Evolutionary conservation across 2,113 vertebrate genomes (phyloP).

Genomic region (Athene noctua): DNA sequence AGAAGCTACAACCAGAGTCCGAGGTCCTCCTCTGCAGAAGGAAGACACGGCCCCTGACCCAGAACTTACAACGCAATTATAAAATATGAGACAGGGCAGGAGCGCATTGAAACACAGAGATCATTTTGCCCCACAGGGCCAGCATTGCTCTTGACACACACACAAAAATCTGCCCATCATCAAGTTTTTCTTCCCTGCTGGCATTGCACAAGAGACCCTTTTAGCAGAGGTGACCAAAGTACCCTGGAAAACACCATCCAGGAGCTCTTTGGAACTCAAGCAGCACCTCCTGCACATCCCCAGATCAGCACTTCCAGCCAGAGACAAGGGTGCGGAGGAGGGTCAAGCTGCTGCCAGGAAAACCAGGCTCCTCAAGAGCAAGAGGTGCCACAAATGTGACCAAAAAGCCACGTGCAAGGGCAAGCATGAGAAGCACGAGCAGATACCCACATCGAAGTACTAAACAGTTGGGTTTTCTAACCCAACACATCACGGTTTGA

Average conservation of each 20-base stretch:
- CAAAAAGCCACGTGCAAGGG: neutral
- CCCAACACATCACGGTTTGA: neutral
- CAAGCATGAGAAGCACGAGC: neutral
- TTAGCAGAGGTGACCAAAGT: neutral
- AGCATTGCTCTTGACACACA: neutral
- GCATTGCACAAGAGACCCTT: neutral
- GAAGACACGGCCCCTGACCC: neutral
- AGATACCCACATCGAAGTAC: fast-evolving
- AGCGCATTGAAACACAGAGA: neutral
- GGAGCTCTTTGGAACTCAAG: neutral
- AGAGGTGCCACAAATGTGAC: neutral
- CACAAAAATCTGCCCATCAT: neutral
- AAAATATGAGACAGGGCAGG: fast-evolving
- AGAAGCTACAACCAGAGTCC: neutral
- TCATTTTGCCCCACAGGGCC: neutral
- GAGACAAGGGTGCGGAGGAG: fast-evolving
- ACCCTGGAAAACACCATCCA: fast-evolving
- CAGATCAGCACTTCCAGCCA: neutral
- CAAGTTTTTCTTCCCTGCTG: neutral
- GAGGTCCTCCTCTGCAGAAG: neutral
- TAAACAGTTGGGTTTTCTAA: neutral
- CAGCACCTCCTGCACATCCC: fast-evolving
- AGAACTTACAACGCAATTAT: neutral
- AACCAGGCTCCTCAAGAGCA: neutral
- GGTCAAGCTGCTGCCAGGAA: neutral